A percentile compares a stretch with the other conserved stretches of the same genome.
Conservation (phyloP, 2,888 invertebrate genomes). For the Eucriotettix oculatus region DNA sequence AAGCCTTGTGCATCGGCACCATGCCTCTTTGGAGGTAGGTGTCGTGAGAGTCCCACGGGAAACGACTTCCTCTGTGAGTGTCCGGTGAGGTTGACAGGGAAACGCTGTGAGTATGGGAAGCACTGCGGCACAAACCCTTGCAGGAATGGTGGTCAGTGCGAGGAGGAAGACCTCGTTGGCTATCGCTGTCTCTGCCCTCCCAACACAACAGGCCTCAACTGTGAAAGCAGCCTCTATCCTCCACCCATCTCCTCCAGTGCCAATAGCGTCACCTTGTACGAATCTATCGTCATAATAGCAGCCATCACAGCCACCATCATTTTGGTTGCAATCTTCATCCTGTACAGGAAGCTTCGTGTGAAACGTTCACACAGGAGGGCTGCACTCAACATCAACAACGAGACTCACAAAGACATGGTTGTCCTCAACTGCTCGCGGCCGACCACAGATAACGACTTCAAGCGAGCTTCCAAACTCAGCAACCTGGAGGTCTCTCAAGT, state of each 20-base stretch:
- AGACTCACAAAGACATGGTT: constrained; percentile 33
- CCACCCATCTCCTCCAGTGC: constrained; percentile 44
- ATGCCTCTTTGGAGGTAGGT: constrained; percentile 69
- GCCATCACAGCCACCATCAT: constrained; percentile 36
- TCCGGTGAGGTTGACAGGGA: constrained; percentile 49
- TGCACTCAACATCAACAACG: constrained; percentile 33
- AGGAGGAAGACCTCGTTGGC: constrained; percentile 53
- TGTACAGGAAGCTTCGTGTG: constrained; percentile 28
- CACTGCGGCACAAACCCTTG: constrained; percentile 66
- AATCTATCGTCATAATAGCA: constrained; percentile 38
- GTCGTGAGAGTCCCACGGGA: constrained; percentile 33
- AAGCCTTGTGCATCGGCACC: constrained; percentile 77
- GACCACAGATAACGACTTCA: constrained; percentile 35
- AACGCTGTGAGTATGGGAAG: constrained; percentile 64
- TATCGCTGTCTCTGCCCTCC: constrained; percentile 33
- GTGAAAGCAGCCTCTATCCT: constrained; percentile 17
- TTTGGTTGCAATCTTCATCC: constrained; percentile 31
- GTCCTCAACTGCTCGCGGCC: constrained; percentile 34
- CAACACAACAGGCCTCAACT: constrained; percentile 21
- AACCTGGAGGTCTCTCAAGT: constrained; percentile 57
- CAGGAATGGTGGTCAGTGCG: constrained; percentile 73
- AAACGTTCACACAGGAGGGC: constrained; percentile 29
- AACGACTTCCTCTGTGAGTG: constrained; percentile 68
- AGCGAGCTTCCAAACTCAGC: constrained; percentile 62
- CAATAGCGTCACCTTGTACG: constrained; percentile 41